Percentiles rank a stretch among this genome's conserved stretches.
Evolutionary conservation across 1,140 invertebrate genomes (phyloP).

Genomic region (Goniozus legneri): DNA sequence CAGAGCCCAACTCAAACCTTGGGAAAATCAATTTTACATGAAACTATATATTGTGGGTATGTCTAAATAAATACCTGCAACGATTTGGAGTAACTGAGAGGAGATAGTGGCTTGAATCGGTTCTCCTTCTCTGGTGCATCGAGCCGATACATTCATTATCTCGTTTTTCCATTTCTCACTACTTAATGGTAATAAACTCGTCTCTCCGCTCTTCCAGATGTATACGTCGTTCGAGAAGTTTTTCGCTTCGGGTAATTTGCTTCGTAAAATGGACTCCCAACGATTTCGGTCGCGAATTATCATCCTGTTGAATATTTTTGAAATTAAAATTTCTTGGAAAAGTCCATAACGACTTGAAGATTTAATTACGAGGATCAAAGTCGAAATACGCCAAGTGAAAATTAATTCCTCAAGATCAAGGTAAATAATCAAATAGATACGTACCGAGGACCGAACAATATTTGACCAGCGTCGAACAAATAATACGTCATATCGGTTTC

Average conservation of each 20-base stretch:
- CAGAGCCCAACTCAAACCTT: conserved; percentile 42
- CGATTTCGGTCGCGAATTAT: conserved; percentile 26
- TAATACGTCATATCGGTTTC: conserved; percentile 28
- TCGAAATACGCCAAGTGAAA: no score
- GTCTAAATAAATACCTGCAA: conserved; percentile 26
- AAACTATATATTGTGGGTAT: not conserved
- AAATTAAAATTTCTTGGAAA: not conserved
- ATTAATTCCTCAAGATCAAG: no score
- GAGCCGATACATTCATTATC: conserved; percentile 34
- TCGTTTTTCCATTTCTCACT: conserved; percentile 44
- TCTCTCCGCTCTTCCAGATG: conserved; percentile 36
- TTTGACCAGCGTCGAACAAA: conserved; percentile 35
- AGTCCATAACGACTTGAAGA: no score
- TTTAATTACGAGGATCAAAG: no score
- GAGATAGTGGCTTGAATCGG: conserved; percentile 37
- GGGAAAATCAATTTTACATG: not conserved
- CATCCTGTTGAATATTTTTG: conserved; percentile 23
- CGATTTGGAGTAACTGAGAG: conserved; percentile 34
- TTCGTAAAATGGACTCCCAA: conserved; percentile 36
- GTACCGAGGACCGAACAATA: conserved; percentile 35
- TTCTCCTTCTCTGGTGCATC: conserved; percentile 44
- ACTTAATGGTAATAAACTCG: conserved; percentile 24
- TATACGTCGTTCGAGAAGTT: conserved; percentile 30
- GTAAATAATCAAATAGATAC: no score
- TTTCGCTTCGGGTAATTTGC: conserved; percentile 19